Evolutionary conservation across 2,113 vertebrate genomes (phyloP).

Genomic region (Rattus norvegicus): DNA sequence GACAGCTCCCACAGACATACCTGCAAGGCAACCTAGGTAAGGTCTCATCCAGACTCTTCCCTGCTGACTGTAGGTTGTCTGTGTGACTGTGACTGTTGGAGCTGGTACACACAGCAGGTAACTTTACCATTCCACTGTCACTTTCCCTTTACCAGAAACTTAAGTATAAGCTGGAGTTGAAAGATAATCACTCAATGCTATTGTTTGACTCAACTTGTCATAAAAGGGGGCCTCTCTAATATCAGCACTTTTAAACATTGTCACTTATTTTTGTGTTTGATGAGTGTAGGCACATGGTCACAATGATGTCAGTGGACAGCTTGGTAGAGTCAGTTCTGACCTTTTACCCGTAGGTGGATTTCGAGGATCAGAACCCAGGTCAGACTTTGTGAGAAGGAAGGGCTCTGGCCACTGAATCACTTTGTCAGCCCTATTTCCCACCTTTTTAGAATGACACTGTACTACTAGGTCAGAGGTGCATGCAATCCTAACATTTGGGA

Average conservation of each 20-base stretch:
- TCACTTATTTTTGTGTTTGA: not conserved
- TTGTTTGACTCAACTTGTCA: conserved; percentile 26
- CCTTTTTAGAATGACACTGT: not conserved
- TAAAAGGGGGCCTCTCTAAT: not conserved
- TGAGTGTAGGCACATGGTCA: not conserved
- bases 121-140: not conserved
- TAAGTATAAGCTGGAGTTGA: not conserved
- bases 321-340: not conserved
- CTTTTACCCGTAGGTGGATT: not conserved
- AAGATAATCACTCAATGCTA: conserved; percentile 28
- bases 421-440: too few relatives aligned
- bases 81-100: not conserved
- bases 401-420: not conserved
- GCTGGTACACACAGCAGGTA: not conserved
- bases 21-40: not conserved
- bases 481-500: too few relatives aligned
- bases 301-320: not conserved
- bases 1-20: not conserved
- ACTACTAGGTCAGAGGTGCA: not conserved
- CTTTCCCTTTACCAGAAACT: not conserved
- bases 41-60: not conserved
- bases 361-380: not conserved
- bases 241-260: not conserved
- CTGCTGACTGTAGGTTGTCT: not conserved
- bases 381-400: not conserved